A percentile compares a stretch with the other conserved stretches of the same genome.
Evolutionary conservation across 2,113 vertebrate genomes (phyloP).

Genomic region (Rattus norvegicus): GRCr8 NC_086026.1:103679501-103680000

Average conservation of each 20-base stretch:
- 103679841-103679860: neutral
- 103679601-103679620: slow-evolving; percentile 16
- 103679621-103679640: slow-evolving; percentile 62
- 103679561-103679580: neutral
- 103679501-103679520: slow-evolving; percentile 39
- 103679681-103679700: slow-evolving; percentile 69
- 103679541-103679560: slow-evolving; percentile 7
- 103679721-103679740: slow-evolving; percentile 33
- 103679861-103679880: neutral
- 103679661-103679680: slow-evolving; percentile 59
- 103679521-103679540: slow-evolving; percentile 46
- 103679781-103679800: neutral
- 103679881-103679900: neutral
- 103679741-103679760: slow-evolving; percentile 35
- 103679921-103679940: neutral
- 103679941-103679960: neutral
- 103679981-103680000: neutral
- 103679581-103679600: neutral
- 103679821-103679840: neutral
- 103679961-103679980: neutral
- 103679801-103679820: neutral
- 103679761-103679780: slow-evolving; percentile 38
- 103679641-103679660: slow-evolving; percentile 42
- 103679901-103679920: neutral
- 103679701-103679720: slow-evolving; percentile 47